Evolutionary conservation across 2,797 vertebrate species (phyloP), one percentile per base, ranked within the genome.

Genomic region (Takifugu ocellatus): DNA sequence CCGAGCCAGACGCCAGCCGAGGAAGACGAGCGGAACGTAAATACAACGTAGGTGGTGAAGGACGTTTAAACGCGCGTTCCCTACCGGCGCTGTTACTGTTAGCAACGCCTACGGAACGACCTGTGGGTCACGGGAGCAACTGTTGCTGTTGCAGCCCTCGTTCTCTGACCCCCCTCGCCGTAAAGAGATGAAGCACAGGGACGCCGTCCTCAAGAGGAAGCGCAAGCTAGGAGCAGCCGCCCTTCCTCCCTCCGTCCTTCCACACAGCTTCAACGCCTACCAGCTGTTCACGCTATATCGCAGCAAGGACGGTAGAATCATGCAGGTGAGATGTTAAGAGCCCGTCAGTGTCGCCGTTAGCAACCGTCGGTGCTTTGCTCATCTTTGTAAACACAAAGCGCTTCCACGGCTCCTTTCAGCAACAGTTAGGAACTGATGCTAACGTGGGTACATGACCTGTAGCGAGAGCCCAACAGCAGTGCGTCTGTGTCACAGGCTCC

Each of bases 271-370:
- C 60, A 94, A 96, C 62, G 97, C 96, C 6, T 98, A 95, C 82
- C 97, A 99, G 88, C 92, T 99, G 0, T 99, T 98, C 85, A 99
- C 97, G 0, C 89, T 99, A 12, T 99, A 98, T 78, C 89, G 97
- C 17, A 93, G 88, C n/a, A 93, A 94, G 81, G 92, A 98, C 0
- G 97, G 97, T 7, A 98, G 95, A 82, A 90, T 99, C 84, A 97
- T 98, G 97, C 97, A 99, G 94, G 96, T 95, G 5, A 39, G 47
- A 39, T 11, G 8, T 14, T 33, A 2, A 3, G 14, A 39, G 9
- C 12, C 33, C 10, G 27, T 29, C 27, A 29, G 27, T 29, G 27
- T 29, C 2, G 27, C 4, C 27, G 4, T 1, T 21, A 21, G 21
- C 21, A 21, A 21, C 21, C 17, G 17, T 17, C 17, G 21, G 21